Base-by-base conservation (phyloP, 2,113 vertebrate species). In the Oreotrochilus melanogaster region DNA sequence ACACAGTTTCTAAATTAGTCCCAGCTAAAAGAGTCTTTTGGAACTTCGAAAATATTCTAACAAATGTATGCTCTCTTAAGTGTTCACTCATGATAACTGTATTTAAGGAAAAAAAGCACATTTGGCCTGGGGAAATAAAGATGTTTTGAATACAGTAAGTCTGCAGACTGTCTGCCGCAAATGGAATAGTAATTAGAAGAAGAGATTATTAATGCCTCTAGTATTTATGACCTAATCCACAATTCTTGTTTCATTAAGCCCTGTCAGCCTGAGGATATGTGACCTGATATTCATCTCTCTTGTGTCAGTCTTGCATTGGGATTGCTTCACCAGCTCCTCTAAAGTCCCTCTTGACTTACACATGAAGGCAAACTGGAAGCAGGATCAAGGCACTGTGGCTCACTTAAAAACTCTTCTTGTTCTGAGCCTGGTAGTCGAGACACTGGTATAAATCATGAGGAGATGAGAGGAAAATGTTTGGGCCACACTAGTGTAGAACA, bases 201-300 rank as follows among this genome's bases (percentile, higher is more conserved):
- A 62, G 72, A 92, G 72, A 96, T 86, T 95, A 92, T 92, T 95
- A 96, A 91, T 92, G 94, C 88, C 84, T 91, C 60, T 88, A 93
- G 84, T 86, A 92, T 96, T 95, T 79, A 93, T 93, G 93, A 97
- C 90, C 86, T 97, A 95, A 96, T 96, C 84, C 83, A 47, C 92
- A 96, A 66, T 94, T 97, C 90, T 93, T 95, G 66, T 91, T 93
- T 94, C 89, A 91, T 94, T 96, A 94, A 95, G 37, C 45, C 93
- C 75, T 92, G 75, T 89, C 82, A 95, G 95, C 93, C 95, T 94
- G 57, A 94, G 93, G 93, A 64, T 92, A 94, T 92, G 53, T 95
- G 96, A 85, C 91, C 91, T 75, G 70, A 86, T 89, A 86, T 19
- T 79, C 80, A 80, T 97, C 74, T 96, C 81, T 89, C 47, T 88